These are phyloP conservation scores for Cyphomyrus discorhynchus DNA, from an alignment of 2,113 vertebrate species.

Conservation along the genomic window DNA sequence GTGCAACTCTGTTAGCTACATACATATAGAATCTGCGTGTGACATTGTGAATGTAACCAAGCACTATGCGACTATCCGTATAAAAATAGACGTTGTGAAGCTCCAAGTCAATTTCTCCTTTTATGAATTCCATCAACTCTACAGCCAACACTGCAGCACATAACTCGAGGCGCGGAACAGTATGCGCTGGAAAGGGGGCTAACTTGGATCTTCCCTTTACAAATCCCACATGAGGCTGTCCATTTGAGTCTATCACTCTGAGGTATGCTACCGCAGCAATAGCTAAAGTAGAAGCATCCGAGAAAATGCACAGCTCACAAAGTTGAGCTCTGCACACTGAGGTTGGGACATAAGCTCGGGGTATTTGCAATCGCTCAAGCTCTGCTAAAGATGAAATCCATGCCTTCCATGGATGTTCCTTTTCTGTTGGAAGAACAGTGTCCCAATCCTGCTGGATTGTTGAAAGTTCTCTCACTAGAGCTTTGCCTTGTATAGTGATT, in stretches of 20 bases:
- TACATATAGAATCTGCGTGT: neutral
- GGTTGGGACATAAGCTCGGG: neutral
- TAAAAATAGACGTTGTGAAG: neutral
- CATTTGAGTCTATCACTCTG: neutral
- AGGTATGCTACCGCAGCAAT: neutral
- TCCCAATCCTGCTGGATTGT: neutral
- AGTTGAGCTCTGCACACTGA: too few species aligned
- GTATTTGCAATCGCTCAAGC: neutral
- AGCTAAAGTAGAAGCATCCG: neutral
- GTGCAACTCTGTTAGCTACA: neutral
- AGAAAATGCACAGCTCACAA: neutral
- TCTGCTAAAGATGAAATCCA: too few species aligned
- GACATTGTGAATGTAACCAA: neutral
- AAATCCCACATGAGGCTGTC: slow-evolving; percentile 16
- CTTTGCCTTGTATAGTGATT: neutral
- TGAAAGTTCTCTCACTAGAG: neutral
- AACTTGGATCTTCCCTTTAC: slow-evolving; percentile 1
- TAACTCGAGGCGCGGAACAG: slow-evolving; percentile 12
- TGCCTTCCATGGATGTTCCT: too few species aligned
- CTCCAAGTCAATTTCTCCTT: neutral
- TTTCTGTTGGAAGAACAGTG: too few species aligned
- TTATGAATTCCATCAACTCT: slow-evolving; percentile 5
- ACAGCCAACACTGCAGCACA: neutral
- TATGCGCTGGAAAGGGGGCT: slow-evolving; percentile 5
- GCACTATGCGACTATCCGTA: neutral